These are phyloP conservation scores for Eupithecia inturbata DNA, from an alignment of 2,888 invertebrate genomes.

Conservation along the genomic window DNA sequence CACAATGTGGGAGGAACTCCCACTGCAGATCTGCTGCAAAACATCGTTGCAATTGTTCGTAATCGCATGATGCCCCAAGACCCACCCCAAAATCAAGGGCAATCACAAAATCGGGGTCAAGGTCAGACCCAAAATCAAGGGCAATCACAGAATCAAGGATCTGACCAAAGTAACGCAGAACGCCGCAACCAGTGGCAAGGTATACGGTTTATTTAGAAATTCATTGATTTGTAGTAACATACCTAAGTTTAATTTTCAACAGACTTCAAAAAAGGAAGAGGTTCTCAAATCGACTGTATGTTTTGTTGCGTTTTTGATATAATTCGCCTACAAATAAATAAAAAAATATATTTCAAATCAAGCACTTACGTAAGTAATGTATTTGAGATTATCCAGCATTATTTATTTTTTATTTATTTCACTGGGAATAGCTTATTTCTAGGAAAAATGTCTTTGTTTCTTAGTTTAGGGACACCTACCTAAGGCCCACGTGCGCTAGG, in stretches of 20 bases:
- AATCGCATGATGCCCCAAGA: background rate
- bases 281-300: background rate
- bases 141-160: conserved; percentile 17
- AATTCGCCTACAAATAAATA: background rate
- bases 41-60: conserved; percentile 24
- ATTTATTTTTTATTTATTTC: no score
- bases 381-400: no score
- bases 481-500: no score
- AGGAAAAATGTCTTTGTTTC: no score
- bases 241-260: background rate
- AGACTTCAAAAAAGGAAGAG: background rate
- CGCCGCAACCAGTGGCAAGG: conserved; percentile 29
- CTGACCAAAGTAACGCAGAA: conserved; percentile 27
- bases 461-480: no score
- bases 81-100: conserved; percentile 23
- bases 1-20: conserved; percentile 9
- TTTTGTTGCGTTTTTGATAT: background rate
- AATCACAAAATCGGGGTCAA: conserved; percentile 23
- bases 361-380: no score
- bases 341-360: background rate
- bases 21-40: conserved; percentile 26
- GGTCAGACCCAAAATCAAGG: conserved; percentile 24
- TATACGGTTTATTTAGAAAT: background rate
- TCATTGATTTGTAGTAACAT: background rate
- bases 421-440: background rate